A percentile compares a stretch with the other conserved stretches of the same genome.
These are phyloP conservation scores for Drosophila sulfurigaster DNA, from an alignment of 1,140 invertebrate species.

Conservation along the genomic window DNA sequence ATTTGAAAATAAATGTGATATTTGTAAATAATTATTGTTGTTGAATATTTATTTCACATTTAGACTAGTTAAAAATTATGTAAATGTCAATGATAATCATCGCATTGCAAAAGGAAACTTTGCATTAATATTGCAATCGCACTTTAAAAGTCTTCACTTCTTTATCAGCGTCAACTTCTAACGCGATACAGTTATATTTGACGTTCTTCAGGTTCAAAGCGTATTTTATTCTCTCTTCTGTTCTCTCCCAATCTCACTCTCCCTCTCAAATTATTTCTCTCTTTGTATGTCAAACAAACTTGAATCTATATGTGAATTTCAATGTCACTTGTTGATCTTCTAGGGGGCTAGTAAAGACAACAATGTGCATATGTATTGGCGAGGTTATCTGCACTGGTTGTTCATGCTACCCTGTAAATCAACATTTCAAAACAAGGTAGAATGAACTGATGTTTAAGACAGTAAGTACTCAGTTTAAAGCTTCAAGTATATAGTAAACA, in stretches of 20 bases:
- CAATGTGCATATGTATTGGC: background rate
- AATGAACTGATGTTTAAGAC: background rate
- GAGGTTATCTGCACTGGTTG: constrained; percentile 34
- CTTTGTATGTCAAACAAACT: too few relatives aligned
- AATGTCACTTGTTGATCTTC: background rate
- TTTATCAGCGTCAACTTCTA: background rate
- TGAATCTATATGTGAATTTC: constrained; percentile 1
- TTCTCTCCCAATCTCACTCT: background rate
- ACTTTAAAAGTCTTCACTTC: background rate
- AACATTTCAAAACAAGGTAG: background rate
- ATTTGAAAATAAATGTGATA: too few relatives aligned
- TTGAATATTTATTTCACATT: too few relatives aligned
- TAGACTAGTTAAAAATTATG: too few relatives aligned
- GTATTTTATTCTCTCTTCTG: background rate
- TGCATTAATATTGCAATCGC: background rate
- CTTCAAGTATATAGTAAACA: background rate
- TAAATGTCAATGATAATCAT: too few relatives aligned
- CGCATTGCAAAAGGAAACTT: background rate
- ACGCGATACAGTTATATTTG: constrained; percentile 23
- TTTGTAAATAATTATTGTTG: too few relatives aligned
- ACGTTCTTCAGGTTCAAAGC: constrained; percentile 17
- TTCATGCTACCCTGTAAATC: constrained; percentile 22
- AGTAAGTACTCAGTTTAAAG: too few relatives aligned
- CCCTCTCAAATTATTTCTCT: background rate
- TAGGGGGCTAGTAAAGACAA: background rate